A percentile compares a stretch with the other conserved stretches of the same genome.
Conservation (phyloP, 2,797 vertebrate species). For the Sebastes elongatus region DNA sequence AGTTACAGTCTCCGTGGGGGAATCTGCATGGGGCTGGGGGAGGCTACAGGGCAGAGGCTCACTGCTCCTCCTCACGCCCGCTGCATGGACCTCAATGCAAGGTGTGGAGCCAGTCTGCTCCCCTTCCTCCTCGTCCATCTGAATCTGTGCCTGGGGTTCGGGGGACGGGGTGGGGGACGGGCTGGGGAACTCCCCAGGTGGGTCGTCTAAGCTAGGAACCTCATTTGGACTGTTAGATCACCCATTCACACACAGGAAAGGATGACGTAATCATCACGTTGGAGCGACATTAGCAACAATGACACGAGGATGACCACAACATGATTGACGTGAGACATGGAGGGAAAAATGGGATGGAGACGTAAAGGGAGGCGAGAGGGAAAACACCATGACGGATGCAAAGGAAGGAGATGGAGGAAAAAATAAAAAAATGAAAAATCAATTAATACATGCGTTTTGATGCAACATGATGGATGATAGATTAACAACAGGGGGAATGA, state of each 20-base stretch:
- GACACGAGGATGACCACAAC: not conserved
- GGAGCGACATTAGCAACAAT: conserved; percentile 1
- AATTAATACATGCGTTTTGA: conserved; percentile 17
- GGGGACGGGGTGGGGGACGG: conserved; percentile 24
- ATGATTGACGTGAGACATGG: not conserved
- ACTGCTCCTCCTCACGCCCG: conserved; percentile 63
- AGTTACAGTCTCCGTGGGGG: conserved; percentile 31
- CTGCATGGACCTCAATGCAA: conserved; percentile 36
- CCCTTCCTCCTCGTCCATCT: conserved; percentile 43
- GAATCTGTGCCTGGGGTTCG: conserved; percentile 49
- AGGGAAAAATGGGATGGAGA: not conserved
- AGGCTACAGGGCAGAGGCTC: conserved; percentile 50
- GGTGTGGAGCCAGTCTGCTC: conserved; percentile 16
- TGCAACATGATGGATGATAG: conserved; percentile 4
- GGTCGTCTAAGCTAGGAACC: conserved; percentile 47
- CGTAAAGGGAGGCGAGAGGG: not conserved
- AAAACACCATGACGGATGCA: conserved; percentile 3
- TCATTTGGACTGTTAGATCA: conserved; percentile 53
- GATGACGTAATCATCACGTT: not conserved
- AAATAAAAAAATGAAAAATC: conserved; percentile 27
- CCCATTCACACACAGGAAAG: conserved; percentile 14
- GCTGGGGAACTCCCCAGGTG: conserved; percentile 23
- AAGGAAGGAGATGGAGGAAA: conserved; percentile 21
- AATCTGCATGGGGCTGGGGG: conserved; percentile 32
- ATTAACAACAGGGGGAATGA: not conserved